These are phyloP conservation scores for Mythimna impura DNA, from an alignment of 2,888 invertebrate species.

Conservation along the genomic window DNA sequence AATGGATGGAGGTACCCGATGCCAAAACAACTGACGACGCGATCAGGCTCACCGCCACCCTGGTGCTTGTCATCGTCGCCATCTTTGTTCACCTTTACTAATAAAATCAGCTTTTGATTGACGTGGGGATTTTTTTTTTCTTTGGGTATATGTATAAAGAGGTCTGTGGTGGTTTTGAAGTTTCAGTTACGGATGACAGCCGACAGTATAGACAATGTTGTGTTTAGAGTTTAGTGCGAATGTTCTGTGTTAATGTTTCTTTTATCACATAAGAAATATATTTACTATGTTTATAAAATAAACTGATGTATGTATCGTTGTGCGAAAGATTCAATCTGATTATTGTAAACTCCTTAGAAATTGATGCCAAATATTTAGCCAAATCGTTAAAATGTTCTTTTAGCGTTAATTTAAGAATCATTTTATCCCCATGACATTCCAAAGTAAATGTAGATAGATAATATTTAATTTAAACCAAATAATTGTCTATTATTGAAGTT, in stretches of 20 bases:
- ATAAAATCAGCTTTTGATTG: slow-evolving; percentile 54
- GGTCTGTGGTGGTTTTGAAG: slow-evolving; percentile 18
- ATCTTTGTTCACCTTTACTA: slow-evolving; percentile 64
- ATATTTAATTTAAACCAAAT: slow-evolving; percentile 68
- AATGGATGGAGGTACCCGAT: slow-evolving; percentile 75
- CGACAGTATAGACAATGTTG: slow-evolving; percentile 15
- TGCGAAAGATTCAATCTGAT: slow-evolving; percentile 11
- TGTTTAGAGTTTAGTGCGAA: slow-evolving; percentile 28
- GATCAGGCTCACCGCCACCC: slow-evolving; percentile 48
- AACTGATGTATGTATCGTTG: slow-evolving; percentile 10
- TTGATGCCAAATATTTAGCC: slow-evolving; percentile 63
- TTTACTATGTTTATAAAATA: slow-evolving; percentile 38
- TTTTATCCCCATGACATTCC: slow-evolving; percentile 71
- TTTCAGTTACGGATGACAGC: slow-evolving; percentile 13
- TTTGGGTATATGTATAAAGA: slow-evolving; percentile 55
- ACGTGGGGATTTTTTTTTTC: slow-evolving; percentile 62
- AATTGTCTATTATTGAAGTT: slow-evolving; percentile 77
- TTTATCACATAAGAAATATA: slow-evolving; percentile 36
- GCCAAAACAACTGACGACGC: slow-evolving; percentile 70
- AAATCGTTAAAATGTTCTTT: slow-evolving; percentile 50
- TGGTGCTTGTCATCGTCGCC: slow-evolving; percentile 65
- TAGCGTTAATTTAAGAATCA: slow-evolving; percentile 29
- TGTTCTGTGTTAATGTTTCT: slow-evolving; percentile 38
- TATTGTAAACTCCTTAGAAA: slow-evolving; percentile 18
- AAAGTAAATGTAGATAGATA: slow-evolving; percentile 74